phyloP scores from a whole-genome alignment of 2,797 vertebrate species.

The Champsocephalus gunnari region DNA sequence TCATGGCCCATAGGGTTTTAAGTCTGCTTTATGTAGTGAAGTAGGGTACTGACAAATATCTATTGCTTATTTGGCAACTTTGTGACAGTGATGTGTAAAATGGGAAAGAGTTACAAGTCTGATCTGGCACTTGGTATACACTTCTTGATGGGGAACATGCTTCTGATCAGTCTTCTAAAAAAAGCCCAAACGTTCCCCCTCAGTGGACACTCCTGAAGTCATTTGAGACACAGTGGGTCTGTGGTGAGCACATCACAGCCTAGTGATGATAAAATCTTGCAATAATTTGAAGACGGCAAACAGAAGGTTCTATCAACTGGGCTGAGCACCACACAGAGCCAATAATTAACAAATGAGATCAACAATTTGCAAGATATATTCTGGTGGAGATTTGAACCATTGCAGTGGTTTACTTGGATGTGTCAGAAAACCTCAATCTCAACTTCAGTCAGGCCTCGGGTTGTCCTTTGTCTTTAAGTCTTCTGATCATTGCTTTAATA shows the following conservation, averaged over 20 bases:
- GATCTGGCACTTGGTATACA: constrained; percentile 49
- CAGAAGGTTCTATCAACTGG: constrained; percentile 21
- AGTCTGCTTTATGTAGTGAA: constrained; percentile 33
- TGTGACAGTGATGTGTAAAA: constrained; percentile 32
- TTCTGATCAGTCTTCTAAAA: constrained; percentile 29
- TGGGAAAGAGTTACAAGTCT: constrained; percentile 32
- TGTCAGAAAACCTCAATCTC: not conserved
- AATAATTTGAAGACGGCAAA: constrained; percentile 30
- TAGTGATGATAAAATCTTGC: constrained; percentile 54
- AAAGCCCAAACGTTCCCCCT: constrained; percentile 35
- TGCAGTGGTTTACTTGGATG: constrained; percentile 10
- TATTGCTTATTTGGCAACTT: constrained; percentile 13
- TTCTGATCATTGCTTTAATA: constrained; percentile 9
- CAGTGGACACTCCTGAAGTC: constrained; percentile 2
- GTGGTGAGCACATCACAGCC: constrained; percentile 64
- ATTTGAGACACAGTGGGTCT: constrained; percentile 46
- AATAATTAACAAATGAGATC: constrained; percentile 4
- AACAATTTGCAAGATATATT: not conserved
- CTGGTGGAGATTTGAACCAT: not conserved
- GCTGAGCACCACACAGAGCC: constrained; percentile 10
- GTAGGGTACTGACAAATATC: constrained; percentile 20
- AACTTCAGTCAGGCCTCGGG: not conserved
- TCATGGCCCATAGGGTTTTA: constrained; percentile 20
- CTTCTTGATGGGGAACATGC: constrained; percentile 40
- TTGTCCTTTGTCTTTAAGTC: constrained; percentile 8